Evolutionary conservation across 2,113 vertebrate genomes (phyloP).

Genomic region (Archilochus colubris): DNA sequence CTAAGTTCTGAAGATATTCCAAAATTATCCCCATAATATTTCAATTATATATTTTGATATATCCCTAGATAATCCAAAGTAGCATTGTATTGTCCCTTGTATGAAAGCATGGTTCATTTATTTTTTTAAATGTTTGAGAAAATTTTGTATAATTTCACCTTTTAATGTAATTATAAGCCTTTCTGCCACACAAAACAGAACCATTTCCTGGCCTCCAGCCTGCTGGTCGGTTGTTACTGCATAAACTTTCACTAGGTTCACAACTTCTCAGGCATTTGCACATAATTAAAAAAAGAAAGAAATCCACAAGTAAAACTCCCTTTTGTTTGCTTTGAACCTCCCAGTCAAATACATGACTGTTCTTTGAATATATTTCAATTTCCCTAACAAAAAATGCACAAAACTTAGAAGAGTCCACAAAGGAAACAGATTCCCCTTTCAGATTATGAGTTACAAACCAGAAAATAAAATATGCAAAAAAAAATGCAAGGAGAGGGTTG

Average conservation of each 20-base stretch:
- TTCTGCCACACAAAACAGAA: not conserved
- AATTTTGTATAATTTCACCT: not conserved
- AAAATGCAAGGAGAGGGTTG: not conserved
- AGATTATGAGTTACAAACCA: not conserved
- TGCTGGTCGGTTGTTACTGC: not conserved
- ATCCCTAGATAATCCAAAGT: not conserved
- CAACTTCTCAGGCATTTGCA: not conserved
- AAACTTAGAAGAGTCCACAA: not conserved
- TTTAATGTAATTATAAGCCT: not conserved
- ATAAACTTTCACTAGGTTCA: not conserved
- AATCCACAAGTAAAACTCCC: not conserved
- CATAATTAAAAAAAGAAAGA: not conserved
- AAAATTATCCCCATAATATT: not conserved
- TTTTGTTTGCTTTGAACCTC: not conserved
- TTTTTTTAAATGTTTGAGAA: not conserved
- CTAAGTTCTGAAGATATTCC: not conserved
- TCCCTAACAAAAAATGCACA: slow-evolving; percentile 7
- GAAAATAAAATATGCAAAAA: slow-evolving; percentile 22
- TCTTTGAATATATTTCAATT: not conserved
- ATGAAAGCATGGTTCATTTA: not conserved
- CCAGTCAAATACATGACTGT: not conserved
- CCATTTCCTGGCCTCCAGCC: not conserved
- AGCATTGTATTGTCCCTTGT: not conserved
- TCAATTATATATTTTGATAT: not conserved
- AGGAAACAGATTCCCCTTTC: not conserved